These are phyloP conservation scores for Trachemys scripta DNA, from an alignment of 2,113 vertebrate species.

Conservation along the genomic window DNA sequence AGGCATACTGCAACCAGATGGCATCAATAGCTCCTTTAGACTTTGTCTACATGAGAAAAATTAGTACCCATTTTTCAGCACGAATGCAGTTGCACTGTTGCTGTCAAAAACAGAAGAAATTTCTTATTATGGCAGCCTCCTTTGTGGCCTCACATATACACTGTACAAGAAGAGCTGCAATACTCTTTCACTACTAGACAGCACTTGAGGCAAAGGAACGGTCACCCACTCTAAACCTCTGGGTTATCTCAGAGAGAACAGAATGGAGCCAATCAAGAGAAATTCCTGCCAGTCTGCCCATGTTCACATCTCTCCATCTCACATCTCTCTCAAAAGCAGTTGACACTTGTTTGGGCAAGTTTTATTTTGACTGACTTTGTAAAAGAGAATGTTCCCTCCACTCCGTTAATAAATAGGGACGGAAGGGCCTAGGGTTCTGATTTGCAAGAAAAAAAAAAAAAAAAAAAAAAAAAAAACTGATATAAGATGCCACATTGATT, in stretches of 20 bases:
- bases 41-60: neutral
- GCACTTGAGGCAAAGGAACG: rapidly evolving
- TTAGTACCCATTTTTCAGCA: neutral
- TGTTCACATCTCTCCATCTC: neutral
- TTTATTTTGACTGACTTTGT: neutral
- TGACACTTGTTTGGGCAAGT: neutral
- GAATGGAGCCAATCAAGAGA: neutral
- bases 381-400: neutral
- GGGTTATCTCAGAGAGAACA: neutral
- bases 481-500: too few species aligned
- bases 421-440: neutral
- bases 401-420: neutral
- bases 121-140: neutral
- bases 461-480: too few species aligned
- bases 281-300: neutral
- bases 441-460: neutral
- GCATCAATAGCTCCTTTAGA: rapidly evolving
- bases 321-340: neutral
- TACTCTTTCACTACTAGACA: rapidly evolving
- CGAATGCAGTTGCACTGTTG: rapidly evolving
- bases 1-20: neutral
- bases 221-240: neutral
- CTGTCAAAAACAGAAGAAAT: neutral
- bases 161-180: neutral
- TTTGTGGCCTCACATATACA: neutral